Percentiles rank a stretch among this genome's conserved stretches.
These are phyloP conservation scores for Sinocyclocheilus grahami DNA, from an alignment of 2,113 vertebrate genomes.

Conservation along the genomic window DNA sequence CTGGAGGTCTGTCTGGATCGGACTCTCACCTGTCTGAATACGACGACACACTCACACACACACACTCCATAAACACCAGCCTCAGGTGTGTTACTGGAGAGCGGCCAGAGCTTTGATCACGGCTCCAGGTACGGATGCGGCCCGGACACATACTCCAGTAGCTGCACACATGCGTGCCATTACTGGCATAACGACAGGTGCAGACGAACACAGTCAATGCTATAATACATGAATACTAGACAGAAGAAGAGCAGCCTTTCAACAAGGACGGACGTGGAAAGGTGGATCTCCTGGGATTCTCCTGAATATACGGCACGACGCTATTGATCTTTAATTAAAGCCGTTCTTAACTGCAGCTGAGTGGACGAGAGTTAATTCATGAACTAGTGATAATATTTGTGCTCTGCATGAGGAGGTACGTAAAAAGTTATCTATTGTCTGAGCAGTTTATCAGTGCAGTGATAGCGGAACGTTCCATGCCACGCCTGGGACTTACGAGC, in stretches of 20 bases:
- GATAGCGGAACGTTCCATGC: slow-evolving; percentile 58
- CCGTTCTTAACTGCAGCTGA: slow-evolving; percentile 62
- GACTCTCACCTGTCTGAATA: no score
- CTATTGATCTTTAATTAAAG: slow-evolving; percentile 86
- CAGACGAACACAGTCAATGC: background rate
- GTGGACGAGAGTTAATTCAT: slow-evolving; percentile 79
- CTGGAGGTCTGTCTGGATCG: background rate
- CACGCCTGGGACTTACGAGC: slow-evolving; percentile 68
- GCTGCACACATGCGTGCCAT: background rate
- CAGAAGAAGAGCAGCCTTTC: background rate
- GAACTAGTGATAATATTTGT: slow-evolving; percentile 85
- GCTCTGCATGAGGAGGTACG: slow-evolving; percentile 80
- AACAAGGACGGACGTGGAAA: background rate
- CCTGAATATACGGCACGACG: slow-evolving; percentile 75
- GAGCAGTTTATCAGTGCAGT: slow-evolving; percentile 80
- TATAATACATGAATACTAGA: background rate
- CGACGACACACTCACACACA: background rate
- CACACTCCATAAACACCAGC: slow-evolving; percentile 74
- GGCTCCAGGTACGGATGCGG: background rate
- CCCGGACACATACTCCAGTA: background rate
- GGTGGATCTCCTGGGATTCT: background rate
- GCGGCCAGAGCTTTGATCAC: slow-evolving; percentile 52
- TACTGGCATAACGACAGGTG: background rate
- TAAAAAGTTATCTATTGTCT: slow-evolving; percentile 84
- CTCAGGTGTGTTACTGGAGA: slow-evolving; percentile 72